Evolutionary conservation across 2,113 vertebrate species (phyloP), one percentile per base, ranked within the genome.

Genomic region (Sylvilagus bachmani): DNA sequence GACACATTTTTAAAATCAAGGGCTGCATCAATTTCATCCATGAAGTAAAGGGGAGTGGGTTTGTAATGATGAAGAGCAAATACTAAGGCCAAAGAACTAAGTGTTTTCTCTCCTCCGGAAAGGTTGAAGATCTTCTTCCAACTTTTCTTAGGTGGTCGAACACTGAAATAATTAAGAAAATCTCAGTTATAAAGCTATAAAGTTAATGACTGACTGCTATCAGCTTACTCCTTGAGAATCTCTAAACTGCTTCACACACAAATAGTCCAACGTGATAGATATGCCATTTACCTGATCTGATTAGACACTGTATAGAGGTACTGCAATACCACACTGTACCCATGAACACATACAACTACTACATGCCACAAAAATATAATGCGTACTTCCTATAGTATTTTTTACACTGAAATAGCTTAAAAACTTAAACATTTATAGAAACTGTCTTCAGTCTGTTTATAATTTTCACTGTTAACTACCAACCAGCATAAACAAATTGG

Each of bases 91-190:
- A 99, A 94, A 0, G 99, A 99, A 97, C 99, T 99, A 6, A 99
- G 98, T 1, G 99, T 99, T 98, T 99, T 99, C 95, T 99, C 99
- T 73, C 99, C 99, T 92, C 99, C 99, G 0, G 99, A 99, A 82
- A 99, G 98, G 95, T 99, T 99, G 78, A 99, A 99, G 94, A 99
- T 99, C 97, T 99, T 99, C 97, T 99, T 99, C 99, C 99, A 99
- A 86, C 99, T 99, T 96, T 99, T 99, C 98, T 99, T 99, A 2
- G 99, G 99, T 89, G 99, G 99, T 31, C 99, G 98, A 70, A 99
- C 99, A 73, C 99, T 99, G 96, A 27, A 98, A 97, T 11, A 96
- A 88, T 91, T 31, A 73, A 77, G 29, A 91, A 90, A 31, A 21
- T 73, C 38, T 33, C 55, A 90, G 49, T 70, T 85, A 19, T 36